Conservation (phyloP, 2,797 vertebrate species). For the Telmatherina bonti region DNA sequence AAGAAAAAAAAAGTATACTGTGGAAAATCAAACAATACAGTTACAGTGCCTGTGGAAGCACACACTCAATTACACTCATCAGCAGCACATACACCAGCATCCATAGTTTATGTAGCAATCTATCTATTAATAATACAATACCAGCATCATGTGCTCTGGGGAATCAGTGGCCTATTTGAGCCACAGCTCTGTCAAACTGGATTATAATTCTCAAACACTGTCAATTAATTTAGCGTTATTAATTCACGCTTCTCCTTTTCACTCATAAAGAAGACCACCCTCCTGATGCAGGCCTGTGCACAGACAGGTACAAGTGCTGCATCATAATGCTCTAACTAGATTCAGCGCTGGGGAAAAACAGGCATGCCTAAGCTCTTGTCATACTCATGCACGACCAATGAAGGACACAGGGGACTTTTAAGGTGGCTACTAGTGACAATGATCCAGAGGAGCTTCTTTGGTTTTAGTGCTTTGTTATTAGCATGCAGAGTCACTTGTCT, state of each 20-base stretch:
- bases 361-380: slow-evolving; percentile 34
- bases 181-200: slow-evolving; percentile 1
- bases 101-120: background rate
- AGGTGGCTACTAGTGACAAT: slow-evolving; percentile 29
- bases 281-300: slow-evolving; percentile 19
- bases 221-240: slow-evolving; percentile 23
- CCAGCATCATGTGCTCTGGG: slow-evolving; percentile 15
- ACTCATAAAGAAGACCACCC: slow-evolving; percentile 27
- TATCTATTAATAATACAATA: slow-evolving; percentile 33
- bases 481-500: slow-evolving; percentile 55
- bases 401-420: slow-evolving; percentile 42
- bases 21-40: slow-evolving; percentile 10
- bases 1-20: slow-evolving; percentile 13
- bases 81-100: slow-evolving; percentile 6
- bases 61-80: slow-evolving; percentile 22
- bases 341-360: slow-evolving; percentile 28
- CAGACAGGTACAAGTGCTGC: slow-evolving; percentile 9
- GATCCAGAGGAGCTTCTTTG: slow-evolving; percentile 34
- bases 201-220: slow-evolving; percentile 18
- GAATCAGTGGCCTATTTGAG: slow-evolving; percentile 6
- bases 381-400: slow-evolving; percentile 30
- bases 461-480: slow-evolving; percentile 39
- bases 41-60: slow-evolving; percentile 13
- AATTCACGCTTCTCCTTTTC: slow-evolving; percentile 25
- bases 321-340: slow-evolving; percentile 26